Evolutionary conservation across 2,113 vertebrate species (phyloP), one percentile per base, ranked within the genome.

Genomic region (Eretmodus cyanostictus): DNA sequence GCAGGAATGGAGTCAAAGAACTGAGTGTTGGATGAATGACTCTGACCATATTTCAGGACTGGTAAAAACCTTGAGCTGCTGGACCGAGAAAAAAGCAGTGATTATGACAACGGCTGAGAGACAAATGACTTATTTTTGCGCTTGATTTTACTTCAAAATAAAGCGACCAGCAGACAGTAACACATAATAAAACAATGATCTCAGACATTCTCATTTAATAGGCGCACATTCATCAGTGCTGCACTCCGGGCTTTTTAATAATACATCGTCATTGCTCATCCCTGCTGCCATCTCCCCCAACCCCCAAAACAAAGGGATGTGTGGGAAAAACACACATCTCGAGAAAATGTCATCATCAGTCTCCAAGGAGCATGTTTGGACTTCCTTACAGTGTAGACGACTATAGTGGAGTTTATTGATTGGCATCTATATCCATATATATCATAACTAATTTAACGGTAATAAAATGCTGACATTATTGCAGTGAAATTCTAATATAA

Each of bases 241-340:
- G 91, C 89, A 90, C 91, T 93, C 83, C 1, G 34, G 81, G 68
- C 91, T 89, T 92, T 91, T 95, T 88, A 95, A 95, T 95, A 94
- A 95, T 95, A 81, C 84, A 95, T 91, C 17, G 9, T 91, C 89
- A 86, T 82, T 59, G 81, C 87, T 87, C 45, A 2, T 92, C 90
- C 81, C 81, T 17, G 61, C 86, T 88, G 73, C 55, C 89, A 45
- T 38, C 59, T 38, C 85, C 88, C 84, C 61, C 81, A 38, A 17
- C 85, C 89, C n/a, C 81, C 71, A 87, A 88, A 93, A 90, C 90
- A 94, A 89, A 91, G 24, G 53, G 38, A 83, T 3, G 11, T 24
- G 83, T 87, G 49, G 42, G 82, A 71, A 88, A 88, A 91, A 66
- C 55, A 22, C 17, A 49, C 8, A 81, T 47, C 38, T 47, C 27